Evolutionary conservation across 2,113 vertebrate genomes (phyloP), one percentile per base, ranked within the genome.

Genomic region (Micronycteris hirsuta): DNA sequence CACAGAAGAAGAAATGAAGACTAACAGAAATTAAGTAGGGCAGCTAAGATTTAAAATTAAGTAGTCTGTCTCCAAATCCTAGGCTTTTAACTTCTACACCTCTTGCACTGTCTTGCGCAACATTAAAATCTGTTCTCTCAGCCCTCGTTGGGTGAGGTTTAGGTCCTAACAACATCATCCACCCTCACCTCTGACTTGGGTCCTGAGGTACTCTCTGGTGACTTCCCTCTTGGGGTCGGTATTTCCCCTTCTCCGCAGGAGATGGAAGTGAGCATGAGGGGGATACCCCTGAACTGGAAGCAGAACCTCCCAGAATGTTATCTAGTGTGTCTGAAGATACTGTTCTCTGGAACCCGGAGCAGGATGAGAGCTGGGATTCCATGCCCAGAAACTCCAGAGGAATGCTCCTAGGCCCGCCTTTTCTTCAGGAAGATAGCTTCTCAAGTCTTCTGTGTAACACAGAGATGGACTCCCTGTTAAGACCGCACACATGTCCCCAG

Each of bases 401-500:
- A 58, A 71, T 61, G 89, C 89, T 88, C 7, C 90, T 94, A 17
- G 84, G 95, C 13, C 84, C 96, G 81, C 80, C 95, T 56, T 95
- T 96, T 54, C 96, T 94, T 92, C 97, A 94, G 96, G 95, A 96
- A 80, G 96, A 96, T 11, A 88, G 86, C 38, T 96, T 97, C 95
- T 96, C 97, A 68, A 96, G 77, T 41, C 89, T 97, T 52, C 80
- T 98, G 4, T 88, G 95, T 77, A 84, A 77, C n/a, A 93, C 96
- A 61, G 95, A 94, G 77, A 93, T 96, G 95, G 95, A 97, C 68
- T 97, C 97, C 85, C 95, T 98, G 47, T 92, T 98, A 90, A 97
- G 96, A 82, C 97, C 98, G 0, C 98, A 99, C 94, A 98, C 89
- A 31, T 99, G 99, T 97, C 98, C 98, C 1, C 98, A 99, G 1